Base-by-base conservation (phyloP, 1,140 invertebrate genomes). In the Drosophila nigromelanica region DNA sequence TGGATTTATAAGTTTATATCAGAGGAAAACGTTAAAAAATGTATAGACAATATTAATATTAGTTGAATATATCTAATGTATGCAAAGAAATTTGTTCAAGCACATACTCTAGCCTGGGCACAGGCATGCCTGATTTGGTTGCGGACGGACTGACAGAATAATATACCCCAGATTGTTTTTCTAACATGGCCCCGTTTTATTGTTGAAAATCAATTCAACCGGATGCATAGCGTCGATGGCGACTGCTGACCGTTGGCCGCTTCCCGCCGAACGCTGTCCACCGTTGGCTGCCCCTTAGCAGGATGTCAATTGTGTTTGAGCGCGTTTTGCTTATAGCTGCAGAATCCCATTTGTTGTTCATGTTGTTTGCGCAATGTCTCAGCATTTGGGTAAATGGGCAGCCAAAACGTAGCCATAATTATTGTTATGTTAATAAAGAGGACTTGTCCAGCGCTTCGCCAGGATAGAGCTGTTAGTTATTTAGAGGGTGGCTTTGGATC, bases 341-440 rank as follows among this genome's bases (percentile, higher is more conserved):
- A 75, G 63, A 78, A 87, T 73, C 54, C 47, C 61, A 75, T 71
- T 35, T 35, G 33, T 35, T 8, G 33, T 35, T 35, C 15, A 14
- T 21, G 51, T 75, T 80, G 62, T 80, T 82, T 83, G 80, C 73
- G 30, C 52, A 78, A 86, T 55, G 58, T 76, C 82, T 86, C 63
- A 67, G 71, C 63, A 33, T 42, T 56, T 42, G 52, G 61, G 45
- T 30, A 59, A 82, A 78, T 87, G 81, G 60, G 45, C 76, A 83
- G 70, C 37, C 69, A 50, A 40, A 73, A 74, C 61, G 59, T 64
- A 48, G 80, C 54, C 81, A 86, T 86, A 86, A 86, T 86, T 86
- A 82, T 86, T 86, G 83, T 86, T 86, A 89, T 89, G 82, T 82
- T 86, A 86, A 86, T 86, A 67, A 69, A 33, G 43, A 62, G 39